These are phyloP conservation scores for Papilio xuthus DNA, from an alignment of 1,140 invertebrate species.

Conservation along the genomic window DNA sequence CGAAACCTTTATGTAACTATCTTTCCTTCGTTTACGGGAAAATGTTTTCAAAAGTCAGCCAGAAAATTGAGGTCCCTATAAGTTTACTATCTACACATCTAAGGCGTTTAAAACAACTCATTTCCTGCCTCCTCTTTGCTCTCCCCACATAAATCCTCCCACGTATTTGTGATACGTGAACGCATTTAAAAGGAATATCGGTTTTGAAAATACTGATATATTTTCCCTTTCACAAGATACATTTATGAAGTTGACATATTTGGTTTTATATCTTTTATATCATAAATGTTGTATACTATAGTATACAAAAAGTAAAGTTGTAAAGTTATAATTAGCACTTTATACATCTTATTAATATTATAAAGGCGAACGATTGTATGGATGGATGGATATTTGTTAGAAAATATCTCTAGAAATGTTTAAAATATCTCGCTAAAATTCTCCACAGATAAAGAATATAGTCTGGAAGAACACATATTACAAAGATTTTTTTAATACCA, in stretches of 20 bases:
- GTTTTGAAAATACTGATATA: constrained; percentile 18
- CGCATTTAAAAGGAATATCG: constrained; percentile 19
- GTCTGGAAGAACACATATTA: too few relatives aligned
- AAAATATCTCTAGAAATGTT: too few relatives aligned
- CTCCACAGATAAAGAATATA: too few relatives aligned
- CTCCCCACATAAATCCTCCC: background rate
- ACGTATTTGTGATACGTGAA: constrained; percentile 16
- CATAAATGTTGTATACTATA: background rate
- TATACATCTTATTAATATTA: too few relatives aligned
- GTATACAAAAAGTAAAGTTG: too few relatives aligned
- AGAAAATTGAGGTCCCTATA: constrained; percentile 7
- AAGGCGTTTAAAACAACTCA: constrained; percentile 24
- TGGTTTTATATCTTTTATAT: background rate
- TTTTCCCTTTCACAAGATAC: constrained; percentile 9
- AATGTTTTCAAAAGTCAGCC: constrained; percentile 7
- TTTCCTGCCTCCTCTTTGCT: constrained; percentile 21
- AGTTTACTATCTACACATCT: constrained; percentile 22
- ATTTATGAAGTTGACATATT: constrained; percentile 14
- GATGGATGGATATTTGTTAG: too few relatives aligned
- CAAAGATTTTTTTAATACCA: too few relatives aligned
- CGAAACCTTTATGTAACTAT: background rate
- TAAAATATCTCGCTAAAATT: too few relatives aligned
- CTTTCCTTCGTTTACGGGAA: background rate
- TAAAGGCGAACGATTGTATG: too few relatives aligned
- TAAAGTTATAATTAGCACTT: too few relatives aligned